Conservation (phyloP, 2,888 invertebrate genomes). For the Diaprepes abbreviatus region DNA sequence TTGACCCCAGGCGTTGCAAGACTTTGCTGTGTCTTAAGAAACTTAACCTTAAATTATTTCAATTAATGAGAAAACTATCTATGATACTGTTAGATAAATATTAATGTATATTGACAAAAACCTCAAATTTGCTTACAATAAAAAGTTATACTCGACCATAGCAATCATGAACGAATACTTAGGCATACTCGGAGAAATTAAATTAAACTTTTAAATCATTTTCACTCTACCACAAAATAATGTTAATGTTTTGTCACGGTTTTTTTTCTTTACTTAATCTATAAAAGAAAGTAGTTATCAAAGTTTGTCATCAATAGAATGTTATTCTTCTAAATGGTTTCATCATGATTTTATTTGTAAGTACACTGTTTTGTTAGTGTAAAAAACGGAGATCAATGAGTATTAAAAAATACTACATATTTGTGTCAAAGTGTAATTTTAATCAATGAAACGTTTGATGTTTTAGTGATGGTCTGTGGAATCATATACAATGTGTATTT, state of each 20-base stretch:
- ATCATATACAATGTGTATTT: too few species aligned
- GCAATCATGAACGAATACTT: constrained; percentile 25
- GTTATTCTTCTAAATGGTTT: constrained; percentile 31
- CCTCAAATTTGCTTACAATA: constrained; percentile 14
- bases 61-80: too few species aligned
- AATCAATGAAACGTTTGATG: too few species aligned
- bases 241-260: constrained; percentile 30
- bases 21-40: too few species aligned
- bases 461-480: too few species aligned
- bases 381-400: too few species aligned
- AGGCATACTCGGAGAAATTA: constrained; percentile 24
- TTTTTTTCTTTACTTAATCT: constrained; percentile 31
- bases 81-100: too few species aligned
- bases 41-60: too few species aligned
- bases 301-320: constrained; percentile 30
- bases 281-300: constrained; percentile 44
- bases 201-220: constrained; percentile 35
- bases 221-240: constrained; percentile 45
- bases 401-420: too few species aligned
- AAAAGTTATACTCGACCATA: constrained; percentile 35
- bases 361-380: constrained; percentile 14
- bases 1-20: too few species aligned
- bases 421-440: too few species aligned
- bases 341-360: constrained; percentile 35
- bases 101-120: too few species aligned